phyloP scores from a whole-genome alignment of 1,140 invertebrate species.

The Drosophila novamexicana region DNA sequence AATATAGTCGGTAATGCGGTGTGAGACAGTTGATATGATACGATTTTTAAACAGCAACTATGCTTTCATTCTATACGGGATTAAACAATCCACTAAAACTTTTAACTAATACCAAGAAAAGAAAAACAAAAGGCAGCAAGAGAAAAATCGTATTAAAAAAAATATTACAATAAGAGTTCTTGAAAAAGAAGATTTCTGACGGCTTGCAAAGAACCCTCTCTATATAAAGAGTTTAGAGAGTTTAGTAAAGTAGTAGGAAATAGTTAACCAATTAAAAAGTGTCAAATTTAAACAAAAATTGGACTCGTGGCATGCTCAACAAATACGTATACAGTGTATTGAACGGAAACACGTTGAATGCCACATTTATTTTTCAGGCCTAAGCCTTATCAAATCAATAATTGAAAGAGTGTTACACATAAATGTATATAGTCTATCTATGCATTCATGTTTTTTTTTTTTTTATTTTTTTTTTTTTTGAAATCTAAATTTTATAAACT shows the following conservation, averaged over 20 bases:
- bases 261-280: constrained; percentile 43
- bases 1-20: neutral
- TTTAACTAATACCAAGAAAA: neutral
- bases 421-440: constrained; percentile 54
- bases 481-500: constrained; percentile 59
- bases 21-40: constrained; percentile 9
- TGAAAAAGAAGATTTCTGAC: neutral
- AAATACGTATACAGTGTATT: neutral
- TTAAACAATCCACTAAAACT: neutral
- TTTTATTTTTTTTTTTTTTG: constrained; percentile 41
- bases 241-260: neutral
- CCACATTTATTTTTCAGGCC: constrained; percentile 44
- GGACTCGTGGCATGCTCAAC: constrained; percentile 25
- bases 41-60: neutral
- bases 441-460: constrained; percentile 40
- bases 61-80: neutral
- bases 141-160: neutral
- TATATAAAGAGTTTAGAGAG: neutral
- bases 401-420: constrained; percentile 37
- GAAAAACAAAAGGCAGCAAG: neutral
- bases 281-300: constrained; percentile 58
- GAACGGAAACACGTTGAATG: neutral
- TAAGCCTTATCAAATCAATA: constrained; percentile 43
- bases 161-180: neutral
- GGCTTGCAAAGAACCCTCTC: neutral